These are phyloP conservation scores for Chaenogobius annularis DNA, from an alignment of 2,113 vertebrate species.

Conservation along the genomic window DNA sequence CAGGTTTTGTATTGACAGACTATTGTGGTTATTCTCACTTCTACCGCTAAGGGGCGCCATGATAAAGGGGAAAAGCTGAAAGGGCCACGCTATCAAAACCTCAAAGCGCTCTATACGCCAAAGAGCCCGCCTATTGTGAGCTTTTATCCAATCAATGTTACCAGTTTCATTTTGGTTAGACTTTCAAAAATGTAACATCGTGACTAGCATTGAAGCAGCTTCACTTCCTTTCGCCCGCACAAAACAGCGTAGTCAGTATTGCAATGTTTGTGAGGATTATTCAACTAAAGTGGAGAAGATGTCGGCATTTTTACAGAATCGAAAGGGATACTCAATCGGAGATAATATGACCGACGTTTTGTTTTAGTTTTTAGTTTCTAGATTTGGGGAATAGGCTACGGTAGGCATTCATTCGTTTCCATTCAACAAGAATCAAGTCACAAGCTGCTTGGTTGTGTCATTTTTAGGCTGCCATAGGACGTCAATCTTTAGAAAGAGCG, in stretches of 20 bases:
- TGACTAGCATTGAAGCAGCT: background rate
- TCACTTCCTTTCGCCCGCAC: background rate
- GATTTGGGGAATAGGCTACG: background rate
- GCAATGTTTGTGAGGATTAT: background rate
- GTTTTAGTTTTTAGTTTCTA: background rate
- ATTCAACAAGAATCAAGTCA: background rate
- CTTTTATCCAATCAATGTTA: conserved; percentile 6
- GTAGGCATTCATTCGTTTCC: background rate
- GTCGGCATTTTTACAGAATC: background rate
- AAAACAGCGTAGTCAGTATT: background rate
- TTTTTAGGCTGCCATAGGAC: background rate
- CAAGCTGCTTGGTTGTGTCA: background rate
- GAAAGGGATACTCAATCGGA: background rate
- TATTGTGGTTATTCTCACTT: background rate
- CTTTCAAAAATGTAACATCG: conserved; percentile 2
- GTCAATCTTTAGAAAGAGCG: background rate
- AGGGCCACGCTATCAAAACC: background rate
- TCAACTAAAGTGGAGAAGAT: background rate
- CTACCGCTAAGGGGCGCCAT: background rate
- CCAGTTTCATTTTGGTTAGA: background rate
- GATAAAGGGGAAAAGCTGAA: background rate
- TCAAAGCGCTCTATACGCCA: background rate
- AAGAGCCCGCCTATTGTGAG: background rate
- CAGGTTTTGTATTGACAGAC: background rate
- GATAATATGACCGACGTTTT: background rate